phyloP scores from a whole-genome alignment of 2,113 vertebrate species.

The Oostethus manadensis region DNA sequence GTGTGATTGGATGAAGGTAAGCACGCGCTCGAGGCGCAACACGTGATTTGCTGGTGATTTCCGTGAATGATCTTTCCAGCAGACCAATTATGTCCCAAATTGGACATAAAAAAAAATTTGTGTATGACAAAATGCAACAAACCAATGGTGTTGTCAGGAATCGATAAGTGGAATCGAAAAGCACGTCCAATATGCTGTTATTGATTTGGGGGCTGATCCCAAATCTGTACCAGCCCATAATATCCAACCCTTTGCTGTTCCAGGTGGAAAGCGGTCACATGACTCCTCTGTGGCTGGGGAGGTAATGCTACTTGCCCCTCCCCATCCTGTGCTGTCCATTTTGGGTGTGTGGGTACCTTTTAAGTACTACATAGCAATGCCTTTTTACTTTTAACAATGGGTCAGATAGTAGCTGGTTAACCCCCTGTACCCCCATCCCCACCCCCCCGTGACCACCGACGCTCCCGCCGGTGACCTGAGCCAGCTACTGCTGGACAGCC shows the following conservation, averaged over 20 bases:
- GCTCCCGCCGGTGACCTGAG: constrained; percentile 9
- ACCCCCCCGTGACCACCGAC: constrained; percentile 23
- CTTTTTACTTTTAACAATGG: constrained; percentile 30
- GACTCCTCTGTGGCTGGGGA: constrained; percentile 27
- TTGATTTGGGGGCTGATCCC: constrained; percentile 7
- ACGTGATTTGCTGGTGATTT: not conserved
- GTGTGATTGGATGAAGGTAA: not conserved
- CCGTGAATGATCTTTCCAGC: not conserved
- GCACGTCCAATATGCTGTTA: constrained; percentile 10
- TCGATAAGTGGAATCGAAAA: constrained; percentile 38
- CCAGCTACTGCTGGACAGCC: constrained; percentile 19
- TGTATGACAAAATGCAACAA: not conserved
- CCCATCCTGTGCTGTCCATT: constrained; percentile 15
- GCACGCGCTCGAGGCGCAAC: not conserved
- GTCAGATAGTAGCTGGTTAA: constrained; percentile 53
- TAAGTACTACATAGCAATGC: constrained; percentile 32
- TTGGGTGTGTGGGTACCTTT: constrained; percentile 10
- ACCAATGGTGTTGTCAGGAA: constrained; percentile 27
- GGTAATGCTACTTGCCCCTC: constrained; percentile 12
- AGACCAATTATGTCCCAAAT: not conserved
- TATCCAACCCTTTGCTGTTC: constrained; percentile 30
- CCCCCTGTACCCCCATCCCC: too few species aligned
- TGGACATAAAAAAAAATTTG: not conserved
- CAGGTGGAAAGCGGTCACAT: constrained; percentile 42
- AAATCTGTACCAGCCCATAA: not conserved